These are phyloP conservation scores for Cephonodes hylas DNA, from an alignment of 2,888 invertebrate genomes.

Conservation along the genomic window DNA sequence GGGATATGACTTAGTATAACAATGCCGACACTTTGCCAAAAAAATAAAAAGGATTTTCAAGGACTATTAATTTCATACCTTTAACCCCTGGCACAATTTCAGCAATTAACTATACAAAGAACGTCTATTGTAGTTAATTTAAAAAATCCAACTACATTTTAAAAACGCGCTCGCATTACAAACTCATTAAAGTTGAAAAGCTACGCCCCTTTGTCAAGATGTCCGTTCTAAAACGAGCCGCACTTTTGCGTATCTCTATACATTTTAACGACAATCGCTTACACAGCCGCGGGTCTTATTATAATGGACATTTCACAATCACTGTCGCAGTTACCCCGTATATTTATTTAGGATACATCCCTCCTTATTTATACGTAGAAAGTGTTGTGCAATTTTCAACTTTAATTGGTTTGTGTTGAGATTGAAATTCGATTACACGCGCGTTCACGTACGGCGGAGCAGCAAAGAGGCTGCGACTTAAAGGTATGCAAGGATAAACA, in stretches of 20 bases:
- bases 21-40: no score
- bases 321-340: conserved; percentile 60
- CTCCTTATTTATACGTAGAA: conserved; percentile 62
- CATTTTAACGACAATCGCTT: conserved; percentile 20
- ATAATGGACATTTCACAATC: conserved; percentile 48
- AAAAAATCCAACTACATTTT: background rate
- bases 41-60: no score
- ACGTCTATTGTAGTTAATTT: background rate
- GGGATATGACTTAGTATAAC: no score
- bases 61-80: background rate
- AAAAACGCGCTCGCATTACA: conserved; percentile 19
- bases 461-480: conserved; percentile 47
- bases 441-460: conserved; percentile 32
- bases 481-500: conserved; percentile 55
- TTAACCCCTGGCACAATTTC: background rate
- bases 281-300: conserved; percentile 40
- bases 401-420: conserved; percentile 41
- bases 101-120: background rate
- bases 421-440: conserved; percentile 44
- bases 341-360: conserved; percentile 76
- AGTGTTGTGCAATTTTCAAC: conserved; percentile 43
- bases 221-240: conserved; percentile 36
- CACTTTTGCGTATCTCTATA: conserved; percentile 19
- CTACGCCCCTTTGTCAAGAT: conserved; percentile 39
- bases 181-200: conserved; percentile 37